A percentile compares a stretch with the other conserved stretches of the same genome.
Conservation (phyloP, 1,140 invertebrate genomes). For the Drosophila lowei region DNA sequence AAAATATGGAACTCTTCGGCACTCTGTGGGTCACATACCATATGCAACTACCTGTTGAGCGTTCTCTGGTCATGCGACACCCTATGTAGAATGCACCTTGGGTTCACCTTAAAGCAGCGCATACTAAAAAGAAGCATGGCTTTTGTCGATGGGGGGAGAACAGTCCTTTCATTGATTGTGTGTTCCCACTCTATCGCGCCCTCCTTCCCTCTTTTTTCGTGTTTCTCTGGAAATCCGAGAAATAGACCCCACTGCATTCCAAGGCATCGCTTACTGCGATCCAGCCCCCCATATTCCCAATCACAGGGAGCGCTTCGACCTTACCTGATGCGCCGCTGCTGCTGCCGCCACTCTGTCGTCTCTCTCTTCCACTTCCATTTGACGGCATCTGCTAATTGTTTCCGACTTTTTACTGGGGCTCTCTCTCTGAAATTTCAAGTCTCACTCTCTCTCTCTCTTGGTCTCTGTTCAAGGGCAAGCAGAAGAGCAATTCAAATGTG, state of each 20-base stretch:
- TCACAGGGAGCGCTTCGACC: background rate
- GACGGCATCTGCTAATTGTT: conserved; percentile 58
- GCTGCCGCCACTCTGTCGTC: background rate
- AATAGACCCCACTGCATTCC: conserved; percentile 61
- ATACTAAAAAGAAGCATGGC: conserved; percentile 32
- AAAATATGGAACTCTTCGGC: background rate
- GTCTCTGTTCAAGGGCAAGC: conserved; percentile 15
- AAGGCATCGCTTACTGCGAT: conserved; percentile 64
- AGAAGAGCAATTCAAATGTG: conserved; percentile 5
- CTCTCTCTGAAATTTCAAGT: background rate
- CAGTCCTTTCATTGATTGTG: conserved; percentile 76
- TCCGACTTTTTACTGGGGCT: conserved; percentile 44
- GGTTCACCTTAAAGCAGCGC: conserved; percentile 57
- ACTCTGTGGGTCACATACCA: too few species aligned
- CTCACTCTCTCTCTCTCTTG: background rate
- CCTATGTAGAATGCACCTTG: background rate
- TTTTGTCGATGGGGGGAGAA: background rate
- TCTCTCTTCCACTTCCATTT: conserved; percentile 9
- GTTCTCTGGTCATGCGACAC: too few species aligned
- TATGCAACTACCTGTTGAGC: too few species aligned
- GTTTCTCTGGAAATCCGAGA: conserved; percentile 64
- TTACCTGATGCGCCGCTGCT: conserved; percentile 6
- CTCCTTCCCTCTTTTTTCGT: conserved; percentile 18
- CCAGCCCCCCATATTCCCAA: conserved; percentile 1
- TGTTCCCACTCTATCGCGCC: conserved; percentile 17